Percentiles rank a stretch among this genome's conserved stretches.
Conservation (phyloP, 2,888 invertebrate genomes). For the Alentia gelatinosa region DNA sequence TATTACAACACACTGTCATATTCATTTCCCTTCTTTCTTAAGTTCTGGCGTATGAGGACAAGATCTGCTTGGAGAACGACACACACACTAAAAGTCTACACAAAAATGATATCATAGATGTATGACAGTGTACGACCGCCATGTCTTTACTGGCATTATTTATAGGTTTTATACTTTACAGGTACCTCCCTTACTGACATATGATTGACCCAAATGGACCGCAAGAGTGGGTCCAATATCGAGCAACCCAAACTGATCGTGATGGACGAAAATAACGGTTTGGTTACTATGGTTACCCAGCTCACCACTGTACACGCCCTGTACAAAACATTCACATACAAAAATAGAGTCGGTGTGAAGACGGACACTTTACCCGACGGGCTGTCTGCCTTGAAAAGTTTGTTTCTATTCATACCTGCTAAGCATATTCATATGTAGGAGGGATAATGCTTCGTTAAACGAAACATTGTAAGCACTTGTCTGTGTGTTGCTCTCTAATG, state of each 20-base stretch:
- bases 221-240: neutral
- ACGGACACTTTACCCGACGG: neutral
- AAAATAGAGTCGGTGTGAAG: neutral
- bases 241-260: neutral
- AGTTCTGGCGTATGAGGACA: neutral
- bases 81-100: neutral
- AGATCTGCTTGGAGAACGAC: neutral
- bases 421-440: neutral
- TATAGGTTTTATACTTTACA: neutral
- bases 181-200: neutral
- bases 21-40: neutral
- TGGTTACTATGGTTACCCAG: slow-evolving; percentile 3
- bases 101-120: neutral
- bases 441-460: neutral
- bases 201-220: neutral
- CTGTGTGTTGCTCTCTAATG: neutral
- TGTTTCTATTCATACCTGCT: no score
- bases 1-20: no score
- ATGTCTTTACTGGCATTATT: neutral
- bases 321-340: neutral
- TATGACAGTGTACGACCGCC: neutral
- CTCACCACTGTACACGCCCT: neutral
- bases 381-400: no score
- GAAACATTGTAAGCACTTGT: no score
- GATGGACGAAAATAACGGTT: slow-evolving; percentile 11